Base-by-base conservation (phyloP, 2,113 vertebrate genomes). In the Etia nguti region DNA sequence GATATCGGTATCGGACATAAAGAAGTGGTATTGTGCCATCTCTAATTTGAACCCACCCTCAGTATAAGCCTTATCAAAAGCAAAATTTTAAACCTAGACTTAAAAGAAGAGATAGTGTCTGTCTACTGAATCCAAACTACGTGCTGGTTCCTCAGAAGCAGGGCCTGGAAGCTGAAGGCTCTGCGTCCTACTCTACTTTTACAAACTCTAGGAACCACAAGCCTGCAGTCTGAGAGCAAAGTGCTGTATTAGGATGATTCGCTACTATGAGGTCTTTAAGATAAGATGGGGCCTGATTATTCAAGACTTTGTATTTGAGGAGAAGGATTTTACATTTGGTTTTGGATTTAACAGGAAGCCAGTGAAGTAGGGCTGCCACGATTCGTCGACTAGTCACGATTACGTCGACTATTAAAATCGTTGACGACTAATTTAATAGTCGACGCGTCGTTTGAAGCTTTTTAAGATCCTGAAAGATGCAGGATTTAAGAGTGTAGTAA, bases 301-400 rank as follows among this genome's bases (percentile, higher is more conserved):
- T 41, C 20, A 68, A 68, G 62, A 68, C 11, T 13, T 13, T 38
- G 38, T 41, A 68, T 68, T 38, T 68, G 31, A 22, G 20, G 62
- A 22, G 20, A 68, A 68, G 34, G 62, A 68, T 68, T 41, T 68
- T 68, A 68, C 38, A 68, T 68, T 38, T 38, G 34, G 20, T 38
- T 68, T 38, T 22, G 20, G 34, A 68, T 68, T 68, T 2, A 68
- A 68, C 34, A 68, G 4, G 34, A 38, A 68, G 62, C 34, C n/a
- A n/a, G n/a, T n/a, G n/a, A n/a, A n/a, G n/a, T n/a, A n/a, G n/a
- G n/a, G n/a, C n/a, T n/a, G n/a, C n/a, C n/a, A n/a, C n/a, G n/a
- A n/a, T n/a, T n/a, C n/a, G n/a, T n/a, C n/a, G n/a, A n/a, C n/a
- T n/a, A n/a, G n/a, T n/a, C n/a, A n/a, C n/a, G n/a, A n/a, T n/a